These are phyloP conservation scores for Chamaea fasciata DNA, from an alignment of 2,113 vertebrate species.

Conservation along the genomic window DNA sequence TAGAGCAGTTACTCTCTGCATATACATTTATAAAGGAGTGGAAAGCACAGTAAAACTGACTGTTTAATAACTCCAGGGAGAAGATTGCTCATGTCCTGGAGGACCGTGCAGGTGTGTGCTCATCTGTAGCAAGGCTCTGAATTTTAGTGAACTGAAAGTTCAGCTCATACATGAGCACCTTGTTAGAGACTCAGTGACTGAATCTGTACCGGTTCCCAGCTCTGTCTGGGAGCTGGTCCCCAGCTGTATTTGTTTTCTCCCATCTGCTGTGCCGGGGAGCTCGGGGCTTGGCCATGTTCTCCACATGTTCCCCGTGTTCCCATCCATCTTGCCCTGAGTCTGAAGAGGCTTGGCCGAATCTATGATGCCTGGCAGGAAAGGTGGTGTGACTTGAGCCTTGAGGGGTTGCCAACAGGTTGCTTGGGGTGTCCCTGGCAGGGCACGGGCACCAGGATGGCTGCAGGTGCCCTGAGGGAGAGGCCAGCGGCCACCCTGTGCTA, in stretches of 20 bases:
- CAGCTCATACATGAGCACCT: background rate
- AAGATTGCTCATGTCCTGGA: background rate
- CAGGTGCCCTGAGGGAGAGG: fast-evolving
- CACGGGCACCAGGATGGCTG: fast-evolving
- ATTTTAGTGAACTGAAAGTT: background rate
- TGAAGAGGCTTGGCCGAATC: fast-evolving
- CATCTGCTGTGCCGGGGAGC: fast-evolving
- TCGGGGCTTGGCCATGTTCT: background rate
- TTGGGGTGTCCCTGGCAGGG: fast-evolving
- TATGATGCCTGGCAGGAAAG: fast-evolving
- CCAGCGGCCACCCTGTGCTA: fast-evolving
- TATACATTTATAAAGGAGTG: background rate
- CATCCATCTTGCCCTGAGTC: background rate
- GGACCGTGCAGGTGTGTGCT: background rate
- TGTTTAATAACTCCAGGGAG: background rate
- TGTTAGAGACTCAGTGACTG: background rate
- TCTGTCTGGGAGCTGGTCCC: background rate
- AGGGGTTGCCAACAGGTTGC: fast-evolving
- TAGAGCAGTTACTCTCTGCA: background rate
- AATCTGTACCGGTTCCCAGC: background rate
- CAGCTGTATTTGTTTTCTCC: background rate
- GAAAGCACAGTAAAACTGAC: background rate
- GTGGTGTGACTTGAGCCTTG: too few relatives aligned
- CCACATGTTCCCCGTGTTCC: fast-evolving
- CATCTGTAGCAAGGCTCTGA: background rate